Conservation (phyloP, 1,140 invertebrate species). For the Tribolium castaneum region DNA sequence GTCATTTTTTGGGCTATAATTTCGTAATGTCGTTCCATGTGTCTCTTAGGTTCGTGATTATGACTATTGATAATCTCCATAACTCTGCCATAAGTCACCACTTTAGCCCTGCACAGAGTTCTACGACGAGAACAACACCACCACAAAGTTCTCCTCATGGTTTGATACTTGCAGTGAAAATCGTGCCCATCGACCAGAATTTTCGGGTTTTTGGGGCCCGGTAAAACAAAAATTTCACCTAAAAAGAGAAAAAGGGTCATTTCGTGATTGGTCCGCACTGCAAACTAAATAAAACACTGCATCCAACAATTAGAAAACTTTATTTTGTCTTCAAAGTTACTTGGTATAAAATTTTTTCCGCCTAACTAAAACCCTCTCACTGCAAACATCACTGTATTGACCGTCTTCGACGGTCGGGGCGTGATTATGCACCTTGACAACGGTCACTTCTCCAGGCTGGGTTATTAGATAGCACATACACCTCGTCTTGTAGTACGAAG, state of each 20-base stretch:
- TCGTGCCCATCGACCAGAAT: not conserved
- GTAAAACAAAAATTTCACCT: too few species aligned
- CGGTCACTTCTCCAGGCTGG: constrained; percentile 46
- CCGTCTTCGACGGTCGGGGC: constrained; percentile 34
- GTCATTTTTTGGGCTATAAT: too few species aligned
- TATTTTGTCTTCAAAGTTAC: not conserved
- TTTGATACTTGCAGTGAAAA: not conserved
- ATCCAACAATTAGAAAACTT: not conserved
- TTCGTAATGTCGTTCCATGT: too few species aligned
- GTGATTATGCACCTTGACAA: constrained; percentile 52
- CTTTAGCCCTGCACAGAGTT: constrained; percentile 45
- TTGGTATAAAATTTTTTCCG: not conserved
- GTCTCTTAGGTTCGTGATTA: constrained; percentile 41
- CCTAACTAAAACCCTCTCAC: constrained; percentile 42
- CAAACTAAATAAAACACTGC: not conserved
- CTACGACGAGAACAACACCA: not conserved
- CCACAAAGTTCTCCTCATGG: not conserved
- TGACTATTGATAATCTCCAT: constrained; percentile 47
- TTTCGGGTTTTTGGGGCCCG: constrained; percentile 33
- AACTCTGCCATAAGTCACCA: constrained; percentile 45
- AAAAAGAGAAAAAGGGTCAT: too few species aligned
- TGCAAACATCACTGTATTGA: constrained; percentile 36
- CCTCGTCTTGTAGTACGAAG: constrained; percentile 50
- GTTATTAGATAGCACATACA: constrained; percentile 50
- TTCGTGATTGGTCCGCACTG: too few species aligned